phyloP scores from a whole-genome alignment of 1,140 invertebrate genomes.

The Apis dorsata region DNA sequence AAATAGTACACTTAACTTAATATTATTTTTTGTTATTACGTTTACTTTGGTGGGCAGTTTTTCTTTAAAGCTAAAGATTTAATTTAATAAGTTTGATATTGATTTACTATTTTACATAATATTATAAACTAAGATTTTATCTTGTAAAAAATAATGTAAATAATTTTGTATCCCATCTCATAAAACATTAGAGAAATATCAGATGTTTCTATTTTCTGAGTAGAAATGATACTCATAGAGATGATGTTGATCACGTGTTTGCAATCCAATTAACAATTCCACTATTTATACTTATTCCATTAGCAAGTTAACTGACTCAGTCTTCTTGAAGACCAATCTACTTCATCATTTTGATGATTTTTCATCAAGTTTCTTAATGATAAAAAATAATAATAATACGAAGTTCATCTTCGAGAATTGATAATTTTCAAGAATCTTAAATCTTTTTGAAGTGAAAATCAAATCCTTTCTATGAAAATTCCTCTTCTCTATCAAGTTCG shows the following conservation, averaged over 20 bases:
- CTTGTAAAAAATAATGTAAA: not conserved
- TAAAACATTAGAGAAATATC: not conserved
- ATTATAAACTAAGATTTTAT: not conserved
- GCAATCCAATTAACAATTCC: conserved; percentile 24
- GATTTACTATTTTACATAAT: not conserved
- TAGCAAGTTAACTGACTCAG: conserved; percentile 18
- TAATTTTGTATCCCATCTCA: not conserved
- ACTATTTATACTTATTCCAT: conserved; percentile 4
- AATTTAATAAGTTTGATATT: not conserved
- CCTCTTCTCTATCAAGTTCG: not conserved
- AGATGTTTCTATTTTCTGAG: not conserved
- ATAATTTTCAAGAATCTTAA: not conserved
- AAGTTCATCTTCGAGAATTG: conserved; percentile 21
- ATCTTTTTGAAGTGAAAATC: not conserved
- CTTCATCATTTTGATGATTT: conserved; percentile 16
- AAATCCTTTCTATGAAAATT: not conserved
- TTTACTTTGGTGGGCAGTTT: conserved; percentile 37
- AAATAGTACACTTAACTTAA: not conserved
- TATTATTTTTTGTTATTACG: not conserved
- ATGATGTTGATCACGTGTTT: not conserved
- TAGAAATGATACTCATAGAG: not conserved
- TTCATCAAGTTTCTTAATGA: not conserved
- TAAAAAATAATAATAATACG: not conserved
- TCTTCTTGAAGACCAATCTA: not conserved
- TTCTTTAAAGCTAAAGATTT: conserved; percentile 4